Percentiles rank a stretch among this genome's conserved stretches.
phyloP scores from a whole-genome alignment of 2,113 vertebrate genomes.

The Stegostoma tigrinum region DNA sequence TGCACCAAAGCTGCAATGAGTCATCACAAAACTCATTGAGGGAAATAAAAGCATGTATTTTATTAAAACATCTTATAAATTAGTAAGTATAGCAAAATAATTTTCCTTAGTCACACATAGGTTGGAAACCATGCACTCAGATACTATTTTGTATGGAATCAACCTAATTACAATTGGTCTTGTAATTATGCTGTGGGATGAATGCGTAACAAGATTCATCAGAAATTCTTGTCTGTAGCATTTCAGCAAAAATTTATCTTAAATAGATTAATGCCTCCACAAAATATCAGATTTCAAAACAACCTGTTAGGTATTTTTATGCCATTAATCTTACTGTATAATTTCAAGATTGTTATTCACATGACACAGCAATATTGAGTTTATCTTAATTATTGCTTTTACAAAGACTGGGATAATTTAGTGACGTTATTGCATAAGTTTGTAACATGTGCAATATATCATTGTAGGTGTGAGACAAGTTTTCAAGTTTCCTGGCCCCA shows the following conservation, averaged over 20 bases:
- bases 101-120: background rate
- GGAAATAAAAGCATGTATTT: background rate
- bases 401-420: background rate
- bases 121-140: background rate
- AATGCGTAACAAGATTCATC: background rate
- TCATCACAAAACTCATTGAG: background rate
- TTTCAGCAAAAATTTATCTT: conserved; percentile 4
- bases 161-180: background rate
- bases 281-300: background rate
- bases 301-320: background rate
- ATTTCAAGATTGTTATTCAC: conserved; percentile 17
- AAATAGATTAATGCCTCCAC: background rate
- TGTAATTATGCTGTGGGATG: background rate
- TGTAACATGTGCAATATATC: background rate
- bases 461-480: background rate
- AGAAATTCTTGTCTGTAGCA: background rate
- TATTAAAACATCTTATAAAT: background rate
- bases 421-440: background rate
- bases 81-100: background rate
- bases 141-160: background rate
- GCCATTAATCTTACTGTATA: background rate
- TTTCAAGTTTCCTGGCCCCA: background rate
- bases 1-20: background rate
- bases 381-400: background rate
- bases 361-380: background rate